Conservation (phyloP, 2,113 vertebrate species). For the Seriola rivoliana region DNA sequence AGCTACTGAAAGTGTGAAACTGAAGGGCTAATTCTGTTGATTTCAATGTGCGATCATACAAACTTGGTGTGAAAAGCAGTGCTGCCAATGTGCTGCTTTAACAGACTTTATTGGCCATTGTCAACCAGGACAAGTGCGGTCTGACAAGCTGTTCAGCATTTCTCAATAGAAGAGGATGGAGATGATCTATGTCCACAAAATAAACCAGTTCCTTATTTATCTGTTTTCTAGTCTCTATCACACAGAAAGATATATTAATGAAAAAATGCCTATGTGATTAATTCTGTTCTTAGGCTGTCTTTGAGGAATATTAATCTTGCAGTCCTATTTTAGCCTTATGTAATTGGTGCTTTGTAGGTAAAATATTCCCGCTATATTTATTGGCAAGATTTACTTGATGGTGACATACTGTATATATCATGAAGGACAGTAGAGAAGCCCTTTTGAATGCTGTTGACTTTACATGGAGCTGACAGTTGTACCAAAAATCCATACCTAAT, state of each 20-base stretch:
- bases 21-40: constrained; percentile 32
- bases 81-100: constrained; percentile 29
- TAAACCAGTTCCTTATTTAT: constrained; percentile 12
- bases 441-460: neutral
- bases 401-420: neutral
- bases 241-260: constrained; percentile 1
- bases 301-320: neutral
- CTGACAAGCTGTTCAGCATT: constrained; percentile 34
- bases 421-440: neutral
- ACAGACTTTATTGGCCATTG: constrained; percentile 44
- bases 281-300: neutral
- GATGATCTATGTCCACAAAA: constrained; percentile 5
- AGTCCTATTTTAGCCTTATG: neutral
- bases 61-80: constrained; percentile 12
- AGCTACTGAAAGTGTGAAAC: constrained; percentile 21
- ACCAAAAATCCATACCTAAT: neutral
- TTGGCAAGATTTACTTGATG: neutral
- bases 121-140: constrained; percentile 31
- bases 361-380: constrained; percentile 1
- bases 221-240: neutral
- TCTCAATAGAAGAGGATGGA: neutral
- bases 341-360: constrained; percentile 13
- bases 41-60: constrained; percentile 48
- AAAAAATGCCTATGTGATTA: constrained; percentile 3
- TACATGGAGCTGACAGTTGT: neutral